Evolutionary conservation across 2,888 invertebrate species (phyloP).

Genomic region (Caprella mutica): DNA sequence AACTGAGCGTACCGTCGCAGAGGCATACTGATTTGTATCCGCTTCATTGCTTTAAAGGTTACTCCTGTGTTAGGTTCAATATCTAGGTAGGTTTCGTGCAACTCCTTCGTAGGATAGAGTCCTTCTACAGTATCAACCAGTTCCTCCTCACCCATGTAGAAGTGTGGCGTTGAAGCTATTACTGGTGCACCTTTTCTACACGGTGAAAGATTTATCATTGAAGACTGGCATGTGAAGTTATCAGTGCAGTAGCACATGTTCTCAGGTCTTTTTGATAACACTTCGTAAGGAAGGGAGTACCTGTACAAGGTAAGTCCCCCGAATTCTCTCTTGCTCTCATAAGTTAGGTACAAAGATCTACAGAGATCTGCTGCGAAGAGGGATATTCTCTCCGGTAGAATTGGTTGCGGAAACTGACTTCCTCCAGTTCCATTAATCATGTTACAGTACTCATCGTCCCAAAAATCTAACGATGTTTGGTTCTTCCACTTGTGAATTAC

Average conservation of each 20-base stretch:
- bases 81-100: conserved; percentile 31
- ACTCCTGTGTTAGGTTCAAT: conserved; percentile 33
- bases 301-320: conserved; percentile 37
- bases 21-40: conserved; percentile 31
- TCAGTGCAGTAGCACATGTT: conserved; percentile 37
- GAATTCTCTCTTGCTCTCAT: conserved; percentile 35
- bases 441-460: conserved; percentile 3
- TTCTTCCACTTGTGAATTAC: background rate
- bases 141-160: conserved; percentile 37
- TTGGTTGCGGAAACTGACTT: conserved; percentile 9
- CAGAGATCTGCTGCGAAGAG: conserved; percentile 8
- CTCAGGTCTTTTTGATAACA: conserved; percentile 35
- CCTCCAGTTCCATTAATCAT: conserved; percentile 15
- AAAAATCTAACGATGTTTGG: conserved; percentile 1
- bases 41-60: conserved; percentile 26
- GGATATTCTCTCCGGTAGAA: background rate
- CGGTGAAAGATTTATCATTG: conserved; percentile 26
- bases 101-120: conserved; percentile 19
- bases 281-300: conserved; percentile 35
- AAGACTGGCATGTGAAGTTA: conserved; percentile 23
- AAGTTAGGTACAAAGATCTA: conserved; percentile 37
- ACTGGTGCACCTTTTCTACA: conserved; percentile 49
- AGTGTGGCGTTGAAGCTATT: conserved; percentile 64
- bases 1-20: conserved; percentile 17
- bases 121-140: conserved; percentile 15